These are phyloP conservation scores for Steinernema scapterisci DNA, from an alignment of 2,888 invertebrate species.

Conservation along the genomic window DNA sequence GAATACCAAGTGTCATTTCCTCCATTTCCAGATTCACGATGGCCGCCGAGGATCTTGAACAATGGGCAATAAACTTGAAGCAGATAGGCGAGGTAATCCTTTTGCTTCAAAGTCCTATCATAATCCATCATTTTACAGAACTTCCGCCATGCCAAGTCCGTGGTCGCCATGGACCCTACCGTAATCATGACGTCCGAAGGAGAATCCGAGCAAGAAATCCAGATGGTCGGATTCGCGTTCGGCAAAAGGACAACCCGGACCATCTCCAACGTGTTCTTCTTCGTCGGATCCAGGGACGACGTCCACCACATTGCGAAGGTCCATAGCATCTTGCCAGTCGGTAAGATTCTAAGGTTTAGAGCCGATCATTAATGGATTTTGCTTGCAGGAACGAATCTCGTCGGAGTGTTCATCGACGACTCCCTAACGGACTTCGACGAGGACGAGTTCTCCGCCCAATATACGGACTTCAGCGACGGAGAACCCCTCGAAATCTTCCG, in stretches of 20 bases:
- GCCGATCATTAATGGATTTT: too few species aligned
- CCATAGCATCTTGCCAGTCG: slow-evolving; percentile 11
- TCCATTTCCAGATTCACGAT: slow-evolving; percentile 1
- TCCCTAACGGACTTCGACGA: not conserved
- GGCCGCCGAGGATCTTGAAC: slow-evolving; percentile 22
- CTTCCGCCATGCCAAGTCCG: slow-evolving; percentile 12
- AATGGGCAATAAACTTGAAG: slow-evolving; percentile 24
- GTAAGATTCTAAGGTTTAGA: not conserved
- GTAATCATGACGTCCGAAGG: slow-evolving; percentile 29
- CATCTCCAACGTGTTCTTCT: slow-evolving; percentile 15
- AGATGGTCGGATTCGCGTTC: slow-evolving; percentile 28
- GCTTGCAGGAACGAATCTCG: not conserved
- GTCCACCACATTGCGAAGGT: slow-evolving; percentile 27
- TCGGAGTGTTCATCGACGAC: slow-evolving; percentile 12
- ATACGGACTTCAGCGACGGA: slow-evolving; percentile 11
- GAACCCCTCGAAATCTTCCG: slow-evolving; percentile 10
- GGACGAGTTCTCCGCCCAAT: slow-evolving; percentile 10
- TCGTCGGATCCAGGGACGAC: not conserved
- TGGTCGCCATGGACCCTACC: slow-evolving; percentile 7
- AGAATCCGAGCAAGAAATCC: slow-evolving; percentile 1
- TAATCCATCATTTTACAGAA: not conserved
- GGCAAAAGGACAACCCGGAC: not conserved
- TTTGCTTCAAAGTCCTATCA: not conserved
- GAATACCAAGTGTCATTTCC: too few species aligned
- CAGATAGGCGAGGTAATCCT: not conserved